Base-by-base conservation (phyloP, 2,113 vertebrate genomes). In the Chaetops frenatus region DNA sequence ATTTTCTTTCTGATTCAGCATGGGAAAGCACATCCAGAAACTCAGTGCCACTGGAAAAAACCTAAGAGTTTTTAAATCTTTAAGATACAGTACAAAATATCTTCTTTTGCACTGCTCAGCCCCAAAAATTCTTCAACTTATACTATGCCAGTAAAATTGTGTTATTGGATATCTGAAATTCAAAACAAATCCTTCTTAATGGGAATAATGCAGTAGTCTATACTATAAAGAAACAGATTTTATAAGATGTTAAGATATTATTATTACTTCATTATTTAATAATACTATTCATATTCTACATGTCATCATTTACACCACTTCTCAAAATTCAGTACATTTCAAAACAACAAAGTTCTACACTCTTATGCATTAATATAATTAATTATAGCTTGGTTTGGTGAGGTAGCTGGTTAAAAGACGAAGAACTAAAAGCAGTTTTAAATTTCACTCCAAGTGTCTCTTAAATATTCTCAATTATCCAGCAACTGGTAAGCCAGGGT, bases 31-130 rank as follows among this genome's bases (percentile, higher is more conserved):
- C 27, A 62, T 64, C 5, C 56, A 82, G 44, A 66, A 81, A 85
- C 7, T 38, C 44, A 71, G 11, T 53, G 17, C 14, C 35, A 51
- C 15, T 7, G 66, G 11, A 60, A 72, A 86, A 61, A 67, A 69
- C 0, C 4, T 35, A 47, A 29, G 2, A 1, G 7, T 17, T 53
- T 66, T 58, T 18, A 21, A 45, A 53, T 29, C 7, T 40, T 81
- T 31, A 48, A 48, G 7, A 31, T 45, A n/a, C 3, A 28, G 15
- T 48, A 61, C 21, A 50, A 80, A 44, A 25, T 42, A 51, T 83
- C 69, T 93, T 84, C 13, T 60, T 7, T 73, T 66, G 19, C 6
- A 56, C 3, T 38, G 38, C 15, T 42, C 7, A 6, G 67, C 51
- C 8, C 4, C 11, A 20, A 38, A 81, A 70, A 73, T 65, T 48